Evolutionary conservation across 2,113 vertebrate genomes (phyloP), one percentile per base, ranked within the genome.

Genomic region (Sander vitreus): DNA sequence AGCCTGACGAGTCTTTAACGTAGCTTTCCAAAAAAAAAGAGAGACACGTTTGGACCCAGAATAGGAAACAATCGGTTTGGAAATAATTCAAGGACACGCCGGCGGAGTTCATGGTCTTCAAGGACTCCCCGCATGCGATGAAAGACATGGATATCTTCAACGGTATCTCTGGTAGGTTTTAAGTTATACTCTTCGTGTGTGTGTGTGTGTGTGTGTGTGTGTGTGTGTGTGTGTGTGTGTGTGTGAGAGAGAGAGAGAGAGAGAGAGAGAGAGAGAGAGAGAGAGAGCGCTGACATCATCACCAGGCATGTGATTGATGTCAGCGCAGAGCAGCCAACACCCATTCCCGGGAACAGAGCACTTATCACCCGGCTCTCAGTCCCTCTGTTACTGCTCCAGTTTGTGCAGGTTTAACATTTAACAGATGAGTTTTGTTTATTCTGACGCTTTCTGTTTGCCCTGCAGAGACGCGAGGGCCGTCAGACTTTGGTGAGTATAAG

Each of bases 81-180:
- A 64, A 21, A 36, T 1, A 30, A 14, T 45, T 70, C 30, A 47
- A 59, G 57, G 27, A 47, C 67, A 27, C 19, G n/a, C 71, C 70
- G 12, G 23, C 72, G 8, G n/a, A 75, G 33, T 77, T 73, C 1
- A 23, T 33, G 25, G 45, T 73, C 6, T 30, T 53, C 1, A 13
- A 59, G 21, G 33, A 70, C 13, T 60, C 2, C 6, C 25, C 3
- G 21, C 71, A 55, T 83, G 79, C 75, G 45, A 93, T 95, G 94
- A 93, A 75, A 94, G 92, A 89, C 76, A 95, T 94, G 94, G 92
- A 93, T 58, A 14, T 89, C 54, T 86, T 77, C n/a, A 92, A 67
- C 73, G 80, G 77, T 4, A 54, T 62, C 43, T 19, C 83, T 59
- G 92, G 94, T 94, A 67, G n/a, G 86, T 82, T 47, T 60, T 10